A percentile compares a stretch with the other conserved stretches of the same genome.
Conservation (phyloP, 2,888 invertebrate species). For the Eudemis profundana region DNA sequence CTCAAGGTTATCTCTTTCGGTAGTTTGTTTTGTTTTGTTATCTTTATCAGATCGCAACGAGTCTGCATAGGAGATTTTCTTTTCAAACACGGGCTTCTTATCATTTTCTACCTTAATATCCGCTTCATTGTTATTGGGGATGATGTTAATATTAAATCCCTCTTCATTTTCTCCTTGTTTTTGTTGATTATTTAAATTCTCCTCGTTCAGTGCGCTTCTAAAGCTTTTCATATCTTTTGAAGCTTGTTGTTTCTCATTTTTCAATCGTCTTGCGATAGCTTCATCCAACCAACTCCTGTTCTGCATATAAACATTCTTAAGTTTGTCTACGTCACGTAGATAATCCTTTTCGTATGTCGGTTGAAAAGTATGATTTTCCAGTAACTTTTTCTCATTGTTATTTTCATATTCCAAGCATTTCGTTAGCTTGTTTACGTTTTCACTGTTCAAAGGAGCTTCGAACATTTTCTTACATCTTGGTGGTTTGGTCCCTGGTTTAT, state of each 20-base stretch:
- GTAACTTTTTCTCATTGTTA: slow-evolving; percentile 52
- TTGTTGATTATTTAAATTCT: slow-evolving; percentile 55
- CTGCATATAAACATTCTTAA: slow-evolving; percentile 70
- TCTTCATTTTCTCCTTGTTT: slow-evolving; percentile 49
- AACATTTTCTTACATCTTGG: slow-evolving; percentile 75
- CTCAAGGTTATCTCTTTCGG: slow-evolving; percentile 58
- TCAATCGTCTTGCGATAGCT: slow-evolving; percentile 66
- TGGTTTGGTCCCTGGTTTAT: slow-evolving; percentile 60
- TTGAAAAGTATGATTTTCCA: slow-evolving; percentile 54
- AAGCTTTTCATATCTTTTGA: slow-evolving; percentile 55
- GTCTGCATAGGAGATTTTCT: slow-evolving; percentile 71
- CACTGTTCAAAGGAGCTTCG: slow-evolving; percentile 72
- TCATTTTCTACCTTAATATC: slow-evolving; percentile 43
- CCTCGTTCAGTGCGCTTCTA: slow-evolving; percentile 52
- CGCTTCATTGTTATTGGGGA: slow-evolving; percentile 12
- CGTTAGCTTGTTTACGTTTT: slow-evolving; percentile 61
- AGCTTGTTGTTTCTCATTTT: slow-evolving; percentile 57
- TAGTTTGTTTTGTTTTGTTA: slow-evolving; percentile 40
- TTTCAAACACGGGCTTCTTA: slow-evolving; percentile 47
- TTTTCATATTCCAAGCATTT: slow-evolving; percentile 71
- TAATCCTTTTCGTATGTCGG: slow-evolving; percentile 69
- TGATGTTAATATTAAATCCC: slow-evolving; percentile 46
- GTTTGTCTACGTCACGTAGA: slow-evolving; percentile 65
- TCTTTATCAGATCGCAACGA: slow-evolving; percentile 63
- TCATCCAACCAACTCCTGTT: slow-evolving; percentile 77